Evolutionary conservation across 2,888 invertebrate genomes (phyloP).

Genomic region (Volucella zonaria): DNA sequence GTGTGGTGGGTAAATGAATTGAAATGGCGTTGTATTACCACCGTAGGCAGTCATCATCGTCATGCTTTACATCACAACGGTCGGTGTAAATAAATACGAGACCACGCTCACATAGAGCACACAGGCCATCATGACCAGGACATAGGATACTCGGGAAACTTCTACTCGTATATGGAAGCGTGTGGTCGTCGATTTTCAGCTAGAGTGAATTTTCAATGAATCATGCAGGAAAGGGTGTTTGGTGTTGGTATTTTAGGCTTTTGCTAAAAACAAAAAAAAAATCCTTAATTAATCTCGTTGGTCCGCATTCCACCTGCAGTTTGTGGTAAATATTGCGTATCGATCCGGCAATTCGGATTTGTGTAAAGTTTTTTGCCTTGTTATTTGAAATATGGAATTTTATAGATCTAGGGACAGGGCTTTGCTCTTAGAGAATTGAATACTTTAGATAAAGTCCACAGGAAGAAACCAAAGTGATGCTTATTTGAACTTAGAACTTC

Average conservation of each 20-base stretch:
- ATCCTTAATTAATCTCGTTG: no score
- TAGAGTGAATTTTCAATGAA: slow-evolving; percentile 38
- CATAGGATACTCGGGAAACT: slow-evolving; percentile 22
- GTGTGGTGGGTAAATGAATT: slow-evolving; percentile 68
- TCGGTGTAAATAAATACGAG: slow-evolving; percentile 51
- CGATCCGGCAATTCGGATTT: no score
- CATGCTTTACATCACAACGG: slow-evolving; percentile 50
- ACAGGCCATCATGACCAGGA: slow-evolving; percentile 37
- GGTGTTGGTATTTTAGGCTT: not conserved
- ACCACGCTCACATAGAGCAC: slow-evolving; percentile 14
- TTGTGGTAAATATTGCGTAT: no score
- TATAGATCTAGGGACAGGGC: no score
- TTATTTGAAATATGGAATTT: no score
- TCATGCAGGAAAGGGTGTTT: not conserved
- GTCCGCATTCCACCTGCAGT: no score
- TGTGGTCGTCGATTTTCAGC: slow-evolving; percentile 18
- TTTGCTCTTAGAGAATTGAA: no score
- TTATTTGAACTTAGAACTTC: no score
- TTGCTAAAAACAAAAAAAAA: no score
- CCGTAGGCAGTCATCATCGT: slow-evolving; percentile 62
- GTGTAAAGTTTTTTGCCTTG: no score
- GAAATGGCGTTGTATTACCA: slow-evolving; percentile 68
- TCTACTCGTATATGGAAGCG: slow-evolving; percentile 14
- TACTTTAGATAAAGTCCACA: no score
- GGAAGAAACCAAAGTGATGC: no score